phyloP scores from a whole-genome alignment of 1,140 invertebrate species.

The Bactericera cockerelli region DNA sequence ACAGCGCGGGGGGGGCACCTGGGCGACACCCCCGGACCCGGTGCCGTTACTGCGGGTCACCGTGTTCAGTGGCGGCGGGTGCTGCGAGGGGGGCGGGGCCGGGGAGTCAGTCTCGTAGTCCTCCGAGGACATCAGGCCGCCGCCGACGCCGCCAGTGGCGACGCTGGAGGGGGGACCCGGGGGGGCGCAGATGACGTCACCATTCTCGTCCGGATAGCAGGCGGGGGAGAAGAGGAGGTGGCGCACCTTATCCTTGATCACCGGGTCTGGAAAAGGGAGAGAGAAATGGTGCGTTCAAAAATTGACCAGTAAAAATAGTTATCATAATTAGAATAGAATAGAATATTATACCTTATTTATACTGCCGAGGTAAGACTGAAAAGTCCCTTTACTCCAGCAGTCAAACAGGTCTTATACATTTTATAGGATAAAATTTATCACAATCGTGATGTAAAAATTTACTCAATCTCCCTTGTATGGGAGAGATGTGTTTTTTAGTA shows the following conservation, averaged over 20 bases:
- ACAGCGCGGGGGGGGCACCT: slow-evolving; percentile 37
- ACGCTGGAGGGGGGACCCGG: not conserved
- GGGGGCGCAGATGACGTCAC: not conserved
- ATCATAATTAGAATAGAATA: slow-evolving; percentile 5
- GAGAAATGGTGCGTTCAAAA: slow-evolving; percentile 10
- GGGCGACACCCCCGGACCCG: not conserved
- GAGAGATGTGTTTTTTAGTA: too few species aligned
- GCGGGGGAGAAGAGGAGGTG: slow-evolving; percentile 44
- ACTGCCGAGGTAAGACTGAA: too few species aligned
- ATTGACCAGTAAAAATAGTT: slow-evolving; percentile 3
- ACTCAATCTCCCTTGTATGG: too few species aligned
- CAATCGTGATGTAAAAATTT: too few species aligned
- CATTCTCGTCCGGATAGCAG: slow-evolving; percentile 5
- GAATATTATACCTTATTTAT: too few species aligned
- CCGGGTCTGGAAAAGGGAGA: slow-evolving; percentile 51
- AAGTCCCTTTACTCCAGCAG: too few species aligned
- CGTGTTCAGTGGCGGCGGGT: slow-evolving; percentile 15
- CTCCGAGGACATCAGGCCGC: slow-evolving; percentile 6
- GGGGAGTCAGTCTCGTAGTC: slow-evolving; percentile 14
- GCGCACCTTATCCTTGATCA: slow-evolving; percentile 62
- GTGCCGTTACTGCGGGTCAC: slow-evolving; percentile 14
- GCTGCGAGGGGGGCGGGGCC: slow-evolving; percentile 13
- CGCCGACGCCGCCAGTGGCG: not conserved
- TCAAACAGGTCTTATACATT: too few species aligned
- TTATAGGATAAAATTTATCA: too few species aligned